These are phyloP conservation scores for Bombyx huttoni DNA, from an alignment of 2,888 invertebrate species.

Conservation along the genomic window DNA sequence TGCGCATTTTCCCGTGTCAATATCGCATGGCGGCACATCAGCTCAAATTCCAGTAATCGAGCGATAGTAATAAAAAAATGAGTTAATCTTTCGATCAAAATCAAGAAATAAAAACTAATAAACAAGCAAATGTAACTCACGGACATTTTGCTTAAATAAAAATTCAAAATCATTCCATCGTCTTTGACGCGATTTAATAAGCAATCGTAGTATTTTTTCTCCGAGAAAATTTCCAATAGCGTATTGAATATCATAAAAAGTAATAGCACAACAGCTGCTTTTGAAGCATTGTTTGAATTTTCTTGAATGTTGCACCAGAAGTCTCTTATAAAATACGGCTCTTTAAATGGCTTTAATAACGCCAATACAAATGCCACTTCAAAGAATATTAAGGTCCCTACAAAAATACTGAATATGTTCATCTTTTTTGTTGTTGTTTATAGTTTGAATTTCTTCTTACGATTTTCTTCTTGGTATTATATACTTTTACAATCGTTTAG, in stretches of 20 bases:
- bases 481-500: background rate
- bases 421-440: slow-evolving; percentile 23
- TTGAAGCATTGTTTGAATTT: slow-evolving; percentile 12
- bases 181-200: slow-evolving; percentile 21
- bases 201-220: slow-evolving; percentile 15
- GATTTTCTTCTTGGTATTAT: background rate
- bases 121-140: slow-evolving; percentile 27
- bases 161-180: slow-evolving; percentile 19
- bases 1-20: slow-evolving; percentile 21
- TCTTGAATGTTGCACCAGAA: slow-evolving; percentile 26
- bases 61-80: slow-evolving; percentile 29
- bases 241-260: slow-evolving; percentile 20
- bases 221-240: slow-evolving; percentile 30
- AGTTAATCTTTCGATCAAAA: slow-evolving; percentile 33
- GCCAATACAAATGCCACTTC: slow-evolving; percentile 30
- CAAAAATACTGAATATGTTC: slow-evolving; percentile 27
- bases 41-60: slow-evolving; percentile 41
- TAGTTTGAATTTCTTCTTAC: slow-evolving; percentile 1
- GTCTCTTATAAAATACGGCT: slow-evolving; percentile 35
- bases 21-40: slow-evolving; percentile 48
- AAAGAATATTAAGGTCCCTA: slow-evolving; percentile 21
- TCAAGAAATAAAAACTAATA: slow-evolving; percentile 26
- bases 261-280: slow-evolving; percentile 15
- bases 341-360: slow-evolving; percentile 36
- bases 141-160: slow-evolving; percentile 27